A percentile compares a stretch with the other conserved stretches of the same genome.
Evolutionary conservation across 2,888 invertebrate genomes (phyloP).

Genomic region (Dermolepida albohirtum): DNA sequence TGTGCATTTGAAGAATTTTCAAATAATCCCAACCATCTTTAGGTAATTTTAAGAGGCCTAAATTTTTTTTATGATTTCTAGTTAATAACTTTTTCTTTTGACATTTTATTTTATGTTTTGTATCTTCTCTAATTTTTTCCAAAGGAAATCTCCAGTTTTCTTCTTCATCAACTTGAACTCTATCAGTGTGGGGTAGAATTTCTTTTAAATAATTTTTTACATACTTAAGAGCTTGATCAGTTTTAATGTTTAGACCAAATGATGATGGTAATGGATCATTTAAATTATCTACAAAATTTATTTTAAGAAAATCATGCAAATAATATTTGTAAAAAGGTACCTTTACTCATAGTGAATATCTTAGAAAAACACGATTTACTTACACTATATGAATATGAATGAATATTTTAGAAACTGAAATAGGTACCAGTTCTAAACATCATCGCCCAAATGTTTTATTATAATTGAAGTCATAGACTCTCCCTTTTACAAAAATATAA

Average conservation of each 20-base stretch:
- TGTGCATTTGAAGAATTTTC: slow-evolving; percentile 73
- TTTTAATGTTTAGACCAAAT: slow-evolving; percentile 12
- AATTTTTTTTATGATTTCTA: slow-evolving; percentile 70
- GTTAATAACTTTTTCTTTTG: slow-evolving; percentile 66
- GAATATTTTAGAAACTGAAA: too few species aligned
- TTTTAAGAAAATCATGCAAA: too few species aligned
- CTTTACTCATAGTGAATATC: too few species aligned
- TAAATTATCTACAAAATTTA: not conserved
- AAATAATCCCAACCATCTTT: slow-evolving; percentile 72
- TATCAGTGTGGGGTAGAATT: slow-evolving; percentile 58
- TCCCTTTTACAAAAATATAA: too few species aligned
- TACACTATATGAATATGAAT: too few species aligned
- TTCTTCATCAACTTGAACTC: slow-evolving; percentile 55
- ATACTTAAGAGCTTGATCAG: slow-evolving; percentile 52
- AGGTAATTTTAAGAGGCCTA: slow-evolving; percentile 75
- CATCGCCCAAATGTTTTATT: too few species aligned
- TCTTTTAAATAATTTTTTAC: slow-evolving; percentile 57
- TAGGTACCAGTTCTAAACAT: too few species aligned
- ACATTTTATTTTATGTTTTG: slow-evolving; percentile 64
- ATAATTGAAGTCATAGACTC: too few species aligned
- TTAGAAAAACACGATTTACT: too few species aligned
- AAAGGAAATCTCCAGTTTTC: slow-evolving; percentile 64
- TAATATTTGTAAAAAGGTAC: too few species aligned
- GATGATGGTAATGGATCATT: slow-evolving; percentile 11
- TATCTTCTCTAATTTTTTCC: slow-evolving; percentile 60